Base-by-base conservation (phyloP, 2,888 invertebrate species). In the Eustalomyia histrio region DNA sequence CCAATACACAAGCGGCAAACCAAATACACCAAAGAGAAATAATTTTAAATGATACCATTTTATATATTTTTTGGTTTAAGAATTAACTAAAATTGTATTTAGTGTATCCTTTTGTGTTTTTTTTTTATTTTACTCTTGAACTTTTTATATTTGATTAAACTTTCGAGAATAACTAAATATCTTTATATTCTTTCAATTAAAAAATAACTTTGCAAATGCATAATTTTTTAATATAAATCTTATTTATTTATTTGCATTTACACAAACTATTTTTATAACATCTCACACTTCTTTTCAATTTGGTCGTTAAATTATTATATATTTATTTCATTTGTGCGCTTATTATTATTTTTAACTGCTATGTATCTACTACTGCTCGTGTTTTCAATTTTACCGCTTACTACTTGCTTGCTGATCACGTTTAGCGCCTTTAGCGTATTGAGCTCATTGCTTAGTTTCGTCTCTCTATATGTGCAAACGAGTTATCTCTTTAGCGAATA, bases 401-500 rank as follows among this genome's bases (percentile, higher is more conserved):
- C 43, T 67, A 67, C 60, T 50, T 61, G 39, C 21, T 53, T 74
- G 69, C 78, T 71, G 78, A 75, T 78, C 78, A 74, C 65, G 61
- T 60, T 75, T 52, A 78, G 55, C 61, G 78, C 67, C 78, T 67
- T 55, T 52, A 29, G 17, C 71, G 60, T 61, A 78, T 78, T 81
- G 81, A 78, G 78, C 74, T 61, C 55, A 63, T 71, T 10, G 24
- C 39, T 74, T 67, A 29, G 35, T 43, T 67, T 21, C 57, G 33
- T n/a, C 57, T 78, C 71, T 78, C 74, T 81, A 67, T 81, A 74
- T 75, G 69, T 80, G 61, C 29, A 73, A 60, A 50, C 67, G 47
- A 73, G 73, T 68, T 67, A 64, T 21, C 57, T 21, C 57, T 35
- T 29, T 33, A 47, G n/a, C 74, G 60, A 58, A 71, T 74, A 60